Evolutionary conservation across 2,113 vertebrate genomes (phyloP), one percentile per base, ranked within the genome.

Genomic region (Caranx melampygus): DNA sequence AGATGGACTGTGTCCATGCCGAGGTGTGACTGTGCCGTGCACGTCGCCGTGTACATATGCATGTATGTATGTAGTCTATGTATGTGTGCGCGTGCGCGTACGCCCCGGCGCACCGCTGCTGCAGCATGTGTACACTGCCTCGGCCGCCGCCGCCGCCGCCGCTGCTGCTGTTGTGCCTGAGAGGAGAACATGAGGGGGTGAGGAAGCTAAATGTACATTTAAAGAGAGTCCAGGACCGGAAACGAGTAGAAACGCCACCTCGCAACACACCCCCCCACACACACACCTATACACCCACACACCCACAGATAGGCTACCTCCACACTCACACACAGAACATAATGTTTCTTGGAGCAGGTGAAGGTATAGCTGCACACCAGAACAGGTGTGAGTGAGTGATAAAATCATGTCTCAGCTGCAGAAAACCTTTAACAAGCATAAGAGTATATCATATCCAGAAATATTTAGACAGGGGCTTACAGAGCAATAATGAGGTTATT

Each of bases 61-160:
- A 64, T 75, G 83, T 26, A 26, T 26, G 26, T 26, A 26, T 26
- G 26, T 26, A 26, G 26, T 26, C 26, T 26, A 45, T 72, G 54
- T 71, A 66, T 51, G 72, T 55, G 68, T 75, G 83, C 57, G 82
- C 60, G 81, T 82, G 65, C 73, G 77, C 61, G 81, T 76, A 54
- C 51, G 77, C 62, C 77, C 65, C 84, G 57, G 80, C 79, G 88
- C 88, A 85, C 72, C 72, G 58, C 89, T 87, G 90, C 91, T 87
- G 91, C 88, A 89, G 86, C 86, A 75, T 80, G 85, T 90, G 82
- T 45, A 16, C 26, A 14, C 60, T 58, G 79, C 77, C 44, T 61
- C 55, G 67, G 78, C 74, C 69, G 68, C 44, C 62, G 52, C 75
- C 58, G 61, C 26, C 26, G 26, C 26, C 65, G 78, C 74, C 69